phyloP scores from a whole-genome alignment of 2,797 vertebrate species.

The Trematomus bernacchii region DNA sequence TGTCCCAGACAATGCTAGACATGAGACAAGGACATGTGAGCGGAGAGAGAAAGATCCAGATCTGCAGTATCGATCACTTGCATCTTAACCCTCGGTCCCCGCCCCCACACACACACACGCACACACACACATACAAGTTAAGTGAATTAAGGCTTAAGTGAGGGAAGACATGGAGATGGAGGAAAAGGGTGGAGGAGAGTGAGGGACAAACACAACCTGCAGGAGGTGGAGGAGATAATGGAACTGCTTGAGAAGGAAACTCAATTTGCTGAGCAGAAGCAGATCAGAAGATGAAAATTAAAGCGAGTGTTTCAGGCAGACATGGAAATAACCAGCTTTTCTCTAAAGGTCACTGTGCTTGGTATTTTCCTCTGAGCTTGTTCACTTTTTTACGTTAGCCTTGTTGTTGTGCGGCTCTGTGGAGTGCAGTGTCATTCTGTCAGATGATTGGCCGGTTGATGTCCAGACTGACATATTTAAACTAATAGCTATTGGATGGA shows the following conservation, averaged over 20 bases:
- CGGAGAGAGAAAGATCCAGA: slow-evolving; percentile 43
- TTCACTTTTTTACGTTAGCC: neutral
- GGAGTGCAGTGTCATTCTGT: too few species aligned
- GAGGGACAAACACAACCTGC: slow-evolving; percentile 22
- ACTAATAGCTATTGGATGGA: too few species aligned
- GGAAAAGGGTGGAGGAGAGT: slow-evolving; percentile 15
- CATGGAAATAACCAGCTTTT: neutral
- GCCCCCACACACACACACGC: neutral
- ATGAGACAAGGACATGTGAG: slow-evolving; percentile 62
- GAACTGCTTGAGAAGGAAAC: slow-evolving; percentile 43
- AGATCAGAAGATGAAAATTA: slow-evolving; percentile 14
- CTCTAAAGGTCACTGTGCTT: neutral
- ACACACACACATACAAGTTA: slow-evolving; percentile 35
- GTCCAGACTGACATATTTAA: too few species aligned
- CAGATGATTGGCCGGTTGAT: too few species aligned
- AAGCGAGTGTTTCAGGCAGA: neutral
- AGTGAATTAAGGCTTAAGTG: slow-evolving; percentile 57
- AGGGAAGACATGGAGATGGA: slow-evolving; percentile 32
- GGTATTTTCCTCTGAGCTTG: neutral
- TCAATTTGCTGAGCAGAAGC: slow-evolving; percentile 41
- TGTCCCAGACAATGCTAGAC: slow-evolving; percentile 58
- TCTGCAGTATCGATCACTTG: slow-evolving; percentile 64
- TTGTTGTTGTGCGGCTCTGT: too few species aligned
- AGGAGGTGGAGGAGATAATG: slow-evolving; percentile 60
- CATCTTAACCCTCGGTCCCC: slow-evolving; percentile 14